Conservation (phyloP, 2,797 vertebrate genomes). For the Typhlichthys eigenmanni region DNA sequence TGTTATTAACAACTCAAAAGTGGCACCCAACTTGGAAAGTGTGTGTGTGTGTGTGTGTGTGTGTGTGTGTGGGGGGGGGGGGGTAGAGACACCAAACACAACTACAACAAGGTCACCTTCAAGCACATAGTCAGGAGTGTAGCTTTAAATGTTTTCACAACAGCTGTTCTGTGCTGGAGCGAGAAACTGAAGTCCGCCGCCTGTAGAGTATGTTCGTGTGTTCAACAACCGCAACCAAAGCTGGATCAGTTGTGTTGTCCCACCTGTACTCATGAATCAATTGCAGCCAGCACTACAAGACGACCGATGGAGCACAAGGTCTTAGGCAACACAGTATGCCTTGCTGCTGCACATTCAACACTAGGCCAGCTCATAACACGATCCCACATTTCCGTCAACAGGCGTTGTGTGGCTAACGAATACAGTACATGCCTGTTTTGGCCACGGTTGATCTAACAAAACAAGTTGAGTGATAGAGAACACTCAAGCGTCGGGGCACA, state of each 20-base stretch:
- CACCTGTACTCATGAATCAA: constrained; percentile 35
- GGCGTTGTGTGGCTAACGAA: constrained; percentile 28
- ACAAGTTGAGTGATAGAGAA: constrained; percentile 51
- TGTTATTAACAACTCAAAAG: neutral
- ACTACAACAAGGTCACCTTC: too few relatives aligned
- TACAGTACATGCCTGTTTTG: constrained; percentile 32
- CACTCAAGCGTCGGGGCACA: constrained; percentile 32
- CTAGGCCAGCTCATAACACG: constrained; percentile 39
- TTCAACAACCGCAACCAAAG: constrained; percentile 41
- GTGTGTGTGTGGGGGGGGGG: too few relatives aligned
- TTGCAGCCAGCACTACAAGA: constrained; percentile 26
- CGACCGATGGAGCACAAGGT: constrained; percentile 14
- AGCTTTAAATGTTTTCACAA: too few relatives aligned
- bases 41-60: too few relatives aligned
- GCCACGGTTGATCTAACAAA: constrained; percentile 48
- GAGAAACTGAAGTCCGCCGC: neutral
- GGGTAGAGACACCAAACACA: too few relatives aligned
- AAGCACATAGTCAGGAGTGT: too few relatives aligned
- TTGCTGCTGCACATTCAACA: constrained; percentile 24
- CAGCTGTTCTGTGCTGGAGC: too few relatives aligned
- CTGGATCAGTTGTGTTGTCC: constrained; percentile 23
- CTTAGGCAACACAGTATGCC: constrained; percentile 1
- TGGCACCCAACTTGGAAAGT: neutral
- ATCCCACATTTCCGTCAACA: constrained; percentile 36
- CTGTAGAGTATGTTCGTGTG: constrained; percentile 4